Evolutionary conservation across 2,113 vertebrate genomes (phyloP).

Genomic region (Malaclemys terrapin): DNA sequence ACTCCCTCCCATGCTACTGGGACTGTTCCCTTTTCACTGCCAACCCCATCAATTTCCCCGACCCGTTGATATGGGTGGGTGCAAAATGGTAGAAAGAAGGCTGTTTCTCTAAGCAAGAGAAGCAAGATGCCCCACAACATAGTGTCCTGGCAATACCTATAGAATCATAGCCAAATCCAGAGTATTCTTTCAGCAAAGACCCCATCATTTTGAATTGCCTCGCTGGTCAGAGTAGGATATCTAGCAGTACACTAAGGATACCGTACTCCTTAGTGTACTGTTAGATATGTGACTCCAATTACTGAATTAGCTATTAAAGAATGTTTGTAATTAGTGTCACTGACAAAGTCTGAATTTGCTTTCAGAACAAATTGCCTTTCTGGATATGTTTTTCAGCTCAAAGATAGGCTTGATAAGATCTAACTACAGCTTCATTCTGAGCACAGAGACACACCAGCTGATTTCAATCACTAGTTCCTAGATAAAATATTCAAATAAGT

Average conservation of each 20-base stretch:
- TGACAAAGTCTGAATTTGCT: not conserved
- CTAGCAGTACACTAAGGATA: not conserved
- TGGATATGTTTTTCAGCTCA: slow-evolving; percentile 2
- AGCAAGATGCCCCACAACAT: accelerated
- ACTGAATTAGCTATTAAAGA: not conserved
- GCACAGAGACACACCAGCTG: slow-evolving; percentile 13
- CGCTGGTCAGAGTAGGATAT: accelerated
- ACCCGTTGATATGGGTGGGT: not conserved
- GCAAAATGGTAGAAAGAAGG: not conserved
- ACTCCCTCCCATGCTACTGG: not conserved
- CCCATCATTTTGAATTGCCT: accelerated
- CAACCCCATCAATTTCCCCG: not conserved
- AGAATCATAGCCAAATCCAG: not conserved
- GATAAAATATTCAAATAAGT: slow-evolving; percentile 52
- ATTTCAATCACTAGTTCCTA: slow-evolving; percentile 42
- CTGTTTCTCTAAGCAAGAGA: not conserved
- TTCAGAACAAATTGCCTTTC: not conserved
- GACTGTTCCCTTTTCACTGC: not conserved
- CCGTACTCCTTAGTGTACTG: not conserved
- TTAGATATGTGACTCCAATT: not conserved
- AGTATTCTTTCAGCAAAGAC: not conserved
- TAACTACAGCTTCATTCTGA: not conserved
- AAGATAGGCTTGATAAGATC: not conserved
- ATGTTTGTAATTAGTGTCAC: not conserved
- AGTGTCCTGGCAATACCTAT: accelerated